Base-by-base conservation (phyloP, 2,888 invertebrate genomes). In the Desoria tigrina region DNA sequence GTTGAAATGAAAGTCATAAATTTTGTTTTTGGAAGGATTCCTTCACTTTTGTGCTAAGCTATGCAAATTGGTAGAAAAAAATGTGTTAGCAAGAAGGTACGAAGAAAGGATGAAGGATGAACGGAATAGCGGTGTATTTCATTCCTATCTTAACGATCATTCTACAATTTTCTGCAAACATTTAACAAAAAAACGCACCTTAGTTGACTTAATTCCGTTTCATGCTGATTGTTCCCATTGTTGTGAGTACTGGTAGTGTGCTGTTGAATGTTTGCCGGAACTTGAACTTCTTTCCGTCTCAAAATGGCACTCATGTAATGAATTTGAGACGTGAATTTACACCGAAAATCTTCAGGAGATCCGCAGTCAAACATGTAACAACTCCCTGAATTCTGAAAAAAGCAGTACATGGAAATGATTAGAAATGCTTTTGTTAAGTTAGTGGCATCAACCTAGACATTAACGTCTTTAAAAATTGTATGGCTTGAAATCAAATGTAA, bases 361-460 rank as follows among this genome's bases (percentile, higher is more conserved):
- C 94, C 94, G 80, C 94, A 94, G 80, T 90, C 88, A 81, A 94
- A 94, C 73, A 94, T 83, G 80, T 94, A 94, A 80, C 94, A 94
- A 79, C 92, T 91, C 68, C 92, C 92, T 2, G 89, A 86, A 75
- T 86, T 88, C 90, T 90, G 80, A 49, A n/a, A 82, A 81, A 49
- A 49, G 7, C 18, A 49, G 18, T 18, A 18, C 18, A 7, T 49
- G 49, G 7, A 49, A 18, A 7, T 39, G 9, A 39, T 9, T 11
- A 49, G 49, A 49, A 49, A n/a, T n/a, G n/a, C n/a, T n/a, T n/a
- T n/a, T n/a, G n/a, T n/a, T n/a, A n/a, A n/a, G n/a, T n/a, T 39
- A 39, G 39, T 39, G 9, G 39, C 39, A 39, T 39, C 9, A 39
- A 39, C 9, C 16, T 39, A 14, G 11, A 14, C 39, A 39, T 39